Evolutionary conservation across 2,113 vertebrate species (phyloP).

Genomic region (Corythoichthys haematopterus): DNA sequence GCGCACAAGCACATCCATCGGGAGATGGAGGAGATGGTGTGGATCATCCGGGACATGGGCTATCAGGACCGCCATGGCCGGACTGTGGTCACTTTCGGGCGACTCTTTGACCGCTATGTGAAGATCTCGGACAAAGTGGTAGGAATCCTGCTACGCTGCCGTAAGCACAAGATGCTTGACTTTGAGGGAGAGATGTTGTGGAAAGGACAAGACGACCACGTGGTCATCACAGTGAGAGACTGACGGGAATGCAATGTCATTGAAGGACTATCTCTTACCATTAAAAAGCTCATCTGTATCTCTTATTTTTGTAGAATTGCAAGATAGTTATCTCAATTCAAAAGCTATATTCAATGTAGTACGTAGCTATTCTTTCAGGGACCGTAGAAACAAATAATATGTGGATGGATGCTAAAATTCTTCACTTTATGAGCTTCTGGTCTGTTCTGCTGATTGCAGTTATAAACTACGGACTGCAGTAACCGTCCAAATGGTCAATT

Average conservation of each 20-base stretch:
- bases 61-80: slow-evolving; percentile 51
- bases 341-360: no score
- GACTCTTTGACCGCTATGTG: slow-evolving; percentile 77
- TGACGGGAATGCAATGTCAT: slow-evolving; percentile 21
- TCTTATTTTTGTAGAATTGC: no score
- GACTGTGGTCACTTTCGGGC: slow-evolving; percentile 64
- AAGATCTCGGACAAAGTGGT: slow-evolving; percentile 81
- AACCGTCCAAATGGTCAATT: no score
- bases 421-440: no score
- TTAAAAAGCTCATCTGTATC: no score
- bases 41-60: slow-evolving; percentile 75
- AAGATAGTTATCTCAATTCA: no score
- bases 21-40: slow-evolving; percentile 81
- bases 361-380: no score
- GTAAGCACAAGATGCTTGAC: slow-evolving; percentile 77
- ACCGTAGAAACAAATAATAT: no score
- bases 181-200: slow-evolving; percentile 81
- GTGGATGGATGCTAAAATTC: no score
- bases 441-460: no score
- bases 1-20: slow-evolving; percentile 72
- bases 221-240: slow-evolving; percentile 68
- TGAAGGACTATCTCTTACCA: no score
- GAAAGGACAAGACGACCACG: slow-evolving; percentile 74
- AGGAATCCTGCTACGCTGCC: slow-evolving; percentile 76
- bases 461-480: no score